phyloP scores from a whole-genome alignment of 1,140 invertebrate species.

The Neodiprion lecontei region DNA sequence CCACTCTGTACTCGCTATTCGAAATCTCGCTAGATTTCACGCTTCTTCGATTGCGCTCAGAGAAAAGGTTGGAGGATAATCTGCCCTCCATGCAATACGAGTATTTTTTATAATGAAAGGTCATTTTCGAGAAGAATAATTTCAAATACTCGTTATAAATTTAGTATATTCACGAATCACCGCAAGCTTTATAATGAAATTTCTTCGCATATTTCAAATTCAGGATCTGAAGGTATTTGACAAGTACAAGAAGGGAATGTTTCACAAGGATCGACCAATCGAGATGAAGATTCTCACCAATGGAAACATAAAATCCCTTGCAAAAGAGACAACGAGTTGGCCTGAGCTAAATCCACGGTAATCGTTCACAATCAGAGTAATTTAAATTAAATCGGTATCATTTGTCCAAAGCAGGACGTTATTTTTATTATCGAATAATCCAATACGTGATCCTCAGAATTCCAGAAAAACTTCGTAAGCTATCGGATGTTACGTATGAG shows the following conservation, averaged over 20 bases:
- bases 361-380: slow-evolving; percentile 10
- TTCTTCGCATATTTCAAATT: slow-evolving; percentile 5
- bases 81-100: neutral
- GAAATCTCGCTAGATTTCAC: slow-evolving; percentile 63
- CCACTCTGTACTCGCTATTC: slow-evolving; percentile 51
- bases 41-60: slow-evolving; percentile 57
- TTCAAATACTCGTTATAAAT: too few relatives aligned
- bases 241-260: slow-evolving; percentile 51
- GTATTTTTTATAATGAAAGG: too few relatives aligned
- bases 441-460: slow-evolving; percentile 39
- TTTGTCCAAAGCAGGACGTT: too few relatives aligned
- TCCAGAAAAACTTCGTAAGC: slow-evolving; percentile 51
- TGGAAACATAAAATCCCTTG: slow-evolving; percentile 36
- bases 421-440: too few relatives aligned
- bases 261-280: slow-evolving; percentile 33
- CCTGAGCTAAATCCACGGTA: slow-evolving; percentile 43
- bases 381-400: too few relatives aligned
- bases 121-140: too few relatives aligned
- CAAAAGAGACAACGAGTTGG: slow-evolving; percentile 46
- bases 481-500: slow-evolving; percentile 44
- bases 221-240: slow-evolving; percentile 56
- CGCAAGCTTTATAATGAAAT: too few relatives aligned
- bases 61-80: slow-evolving; percentile 53
- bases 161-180: too few relatives aligned
- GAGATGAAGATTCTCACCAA: slow-evolving; percentile 44